Evolutionary conservation across 92 coral and sea anemone genomes (phyloP).

Genomic region (Epizoanthus rinbou): DNA sequence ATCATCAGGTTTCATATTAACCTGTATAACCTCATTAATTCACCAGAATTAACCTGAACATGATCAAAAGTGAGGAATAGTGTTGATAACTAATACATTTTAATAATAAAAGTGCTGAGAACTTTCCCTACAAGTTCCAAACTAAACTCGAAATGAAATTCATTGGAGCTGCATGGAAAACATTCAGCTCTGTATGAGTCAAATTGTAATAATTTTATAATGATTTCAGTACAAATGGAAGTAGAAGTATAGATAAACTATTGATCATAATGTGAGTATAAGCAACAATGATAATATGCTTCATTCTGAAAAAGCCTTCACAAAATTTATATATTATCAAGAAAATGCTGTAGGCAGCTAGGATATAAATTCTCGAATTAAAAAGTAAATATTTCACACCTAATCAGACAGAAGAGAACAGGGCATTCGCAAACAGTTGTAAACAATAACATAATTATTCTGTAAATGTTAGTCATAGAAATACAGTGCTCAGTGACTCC

Average conservation of each 20-base stretch:
- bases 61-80: not conserved
- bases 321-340: no score
- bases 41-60: not conserved
- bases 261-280: slow-evolving; percentile 1
- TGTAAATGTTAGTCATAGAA: no score
- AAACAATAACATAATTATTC: no score
- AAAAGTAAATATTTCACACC: not conserved
- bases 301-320: no score
- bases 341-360: no score
- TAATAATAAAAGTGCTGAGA: no score
- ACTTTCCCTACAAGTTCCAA: not conserved
- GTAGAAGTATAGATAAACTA: not conserved
- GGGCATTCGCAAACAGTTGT: no score
- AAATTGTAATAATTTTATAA: slow-evolving; percentile 26
- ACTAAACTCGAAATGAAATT: not conserved
- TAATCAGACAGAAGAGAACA: no score
- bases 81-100: not conserved
- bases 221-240: not conserved
- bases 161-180: not conserved
- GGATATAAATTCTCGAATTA: no score
- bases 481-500: no score
- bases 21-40: no score
- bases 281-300: no score
- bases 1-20: not conserved
- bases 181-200: not conserved